Evolutionary conservation across 2,113 vertebrate genomes (phyloP).

Genomic region (Hoplias malabaricus): DNA sequence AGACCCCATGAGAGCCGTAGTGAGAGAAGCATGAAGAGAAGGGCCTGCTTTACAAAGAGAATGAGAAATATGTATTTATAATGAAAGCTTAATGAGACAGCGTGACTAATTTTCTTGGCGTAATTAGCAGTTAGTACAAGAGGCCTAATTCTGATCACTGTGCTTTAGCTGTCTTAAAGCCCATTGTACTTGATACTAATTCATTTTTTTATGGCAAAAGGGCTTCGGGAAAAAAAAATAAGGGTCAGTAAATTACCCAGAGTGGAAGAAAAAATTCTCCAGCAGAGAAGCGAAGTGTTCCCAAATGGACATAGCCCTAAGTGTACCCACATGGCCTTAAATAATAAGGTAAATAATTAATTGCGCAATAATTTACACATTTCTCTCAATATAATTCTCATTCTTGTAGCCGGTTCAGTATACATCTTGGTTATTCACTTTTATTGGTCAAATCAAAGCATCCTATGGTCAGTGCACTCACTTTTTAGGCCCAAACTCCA

Average conservation of each 20-base stretch:
- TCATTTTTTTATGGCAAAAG: slow-evolving; percentile 6
- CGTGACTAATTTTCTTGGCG: slow-evolving; percentile 1
- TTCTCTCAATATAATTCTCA: too few relatives aligned
- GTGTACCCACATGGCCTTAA: too few relatives aligned
- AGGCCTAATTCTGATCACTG: slow-evolving; percentile 26
- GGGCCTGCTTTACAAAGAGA: neutral
- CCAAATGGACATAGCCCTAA: neutral
- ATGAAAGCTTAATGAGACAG: slow-evolving; percentile 2
- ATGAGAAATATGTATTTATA: neutral
- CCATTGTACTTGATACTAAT: neutral
- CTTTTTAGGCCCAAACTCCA: too few relatives aligned
- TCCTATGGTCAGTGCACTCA: too few relatives aligned
- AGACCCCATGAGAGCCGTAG: neutral
- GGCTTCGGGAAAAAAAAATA: neutral
- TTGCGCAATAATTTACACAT: too few relatives aligned
- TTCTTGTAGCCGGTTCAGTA: too few relatives aligned
- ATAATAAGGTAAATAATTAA: too few relatives aligned
- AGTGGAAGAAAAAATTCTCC: neutral
- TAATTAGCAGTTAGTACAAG: slow-evolving; percentile 14
- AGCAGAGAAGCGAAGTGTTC: neutral
- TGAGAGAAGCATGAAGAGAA: neutral
- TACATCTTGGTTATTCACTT: too few relatives aligned
- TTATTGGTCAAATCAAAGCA: too few relatives aligned
- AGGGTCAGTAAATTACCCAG: neutral
- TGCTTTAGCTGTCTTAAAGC: neutral